phyloP scores from a whole-genome alignment of 2,797 vertebrate species.

The Enteromius paludinosus region DNA sequence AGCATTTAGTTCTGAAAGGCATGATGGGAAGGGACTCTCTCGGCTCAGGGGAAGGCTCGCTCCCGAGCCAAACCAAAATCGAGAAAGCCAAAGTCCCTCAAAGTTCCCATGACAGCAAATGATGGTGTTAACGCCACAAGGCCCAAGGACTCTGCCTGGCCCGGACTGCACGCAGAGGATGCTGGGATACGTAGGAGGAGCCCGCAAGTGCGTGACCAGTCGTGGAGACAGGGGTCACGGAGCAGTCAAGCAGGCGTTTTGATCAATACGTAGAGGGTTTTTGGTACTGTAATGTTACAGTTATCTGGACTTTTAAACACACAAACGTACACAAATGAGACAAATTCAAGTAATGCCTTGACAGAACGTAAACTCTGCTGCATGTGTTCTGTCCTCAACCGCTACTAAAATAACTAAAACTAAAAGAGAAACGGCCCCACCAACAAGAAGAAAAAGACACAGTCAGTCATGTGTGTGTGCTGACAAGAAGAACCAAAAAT shows the following conservation, averaged over 20 bases:
- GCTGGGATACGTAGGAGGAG: conserved; percentile 46
- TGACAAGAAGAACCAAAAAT: not conserved
- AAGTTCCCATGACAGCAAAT: conserved; percentile 48
- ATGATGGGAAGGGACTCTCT: conserved; percentile 54
- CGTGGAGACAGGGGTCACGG: conserved; percentile 4
- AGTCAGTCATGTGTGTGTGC: not conserved
- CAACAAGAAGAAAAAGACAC: not conserved
- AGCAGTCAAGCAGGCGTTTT: conserved; percentile 15
- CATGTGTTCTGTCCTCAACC: conserved; percentile 8
- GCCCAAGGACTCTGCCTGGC: conserved; percentile 21
- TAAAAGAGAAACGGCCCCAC: conserved; percentile 25
- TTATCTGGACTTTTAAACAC: conserved; percentile 20
- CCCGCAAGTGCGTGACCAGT: not conserved
- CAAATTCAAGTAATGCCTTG: conserved; percentile 40
- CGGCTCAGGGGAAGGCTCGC: conserved; percentile 9
- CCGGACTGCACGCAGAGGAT: conserved; percentile 43
- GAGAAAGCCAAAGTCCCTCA: conserved; percentile 57
- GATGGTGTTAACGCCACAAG: conserved; percentile 7
- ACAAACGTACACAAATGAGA: not conserved
- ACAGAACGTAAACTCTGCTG: not conserved
- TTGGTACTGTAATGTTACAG: conserved; percentile 27
- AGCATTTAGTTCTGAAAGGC: conserved; percentile 50
- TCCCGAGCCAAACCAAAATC: conserved; percentile 55
- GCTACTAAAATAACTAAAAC: not conserved
- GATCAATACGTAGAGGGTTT: not conserved